phyloP scores from a whole-genome alignment of 2,888 invertebrate genomes.

The Troides helena region DNA sequence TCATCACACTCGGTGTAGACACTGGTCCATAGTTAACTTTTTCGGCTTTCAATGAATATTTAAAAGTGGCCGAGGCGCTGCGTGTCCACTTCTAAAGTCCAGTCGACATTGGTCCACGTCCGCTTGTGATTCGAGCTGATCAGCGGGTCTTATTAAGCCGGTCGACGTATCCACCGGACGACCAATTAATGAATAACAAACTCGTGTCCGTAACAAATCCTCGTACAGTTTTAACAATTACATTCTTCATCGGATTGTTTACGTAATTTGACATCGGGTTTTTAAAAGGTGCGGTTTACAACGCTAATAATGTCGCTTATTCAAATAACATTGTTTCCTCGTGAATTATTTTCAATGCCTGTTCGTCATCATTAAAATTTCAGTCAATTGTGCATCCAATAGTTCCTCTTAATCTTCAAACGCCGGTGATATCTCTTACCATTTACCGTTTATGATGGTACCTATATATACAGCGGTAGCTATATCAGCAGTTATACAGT shows the following conservation, averaged over 20 bases:
- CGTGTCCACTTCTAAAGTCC: constrained; percentile 42
- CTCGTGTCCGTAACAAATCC: constrained; percentile 71
- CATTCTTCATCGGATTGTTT: constrained; percentile 56
- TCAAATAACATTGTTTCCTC: neutral
- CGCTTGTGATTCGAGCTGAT: neutral
- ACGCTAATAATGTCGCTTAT: constrained; percentile 1
- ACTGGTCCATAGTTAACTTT: constrained; percentile 64
- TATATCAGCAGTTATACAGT: too few relatives aligned
- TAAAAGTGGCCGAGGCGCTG: constrained; percentile 62
- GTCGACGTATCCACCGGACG: constrained; percentile 54
- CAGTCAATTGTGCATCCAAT: too few relatives aligned
- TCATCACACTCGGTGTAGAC: constrained; percentile 61
- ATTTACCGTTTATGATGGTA: too few relatives aligned
- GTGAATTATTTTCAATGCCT: too few relatives aligned
- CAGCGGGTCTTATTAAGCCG: constrained; percentile 40
- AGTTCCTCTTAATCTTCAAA: too few relatives aligned
- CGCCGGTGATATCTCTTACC: too few relatives aligned
- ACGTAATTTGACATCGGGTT: constrained; percentile 64
- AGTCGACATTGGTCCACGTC: constrained; percentile 33
- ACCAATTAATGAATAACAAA: constrained; percentile 76
- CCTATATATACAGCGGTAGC: too few relatives aligned
- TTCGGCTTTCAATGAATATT: constrained; percentile 67
- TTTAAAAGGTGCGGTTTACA: constrained; percentile 47
- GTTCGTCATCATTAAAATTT: too few relatives aligned
- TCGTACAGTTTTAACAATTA: constrained; percentile 79